These are phyloP conservation scores for Hestina assimilis DNA, from an alignment of 1,140 invertebrate species.

Conservation along the genomic window DNA sequence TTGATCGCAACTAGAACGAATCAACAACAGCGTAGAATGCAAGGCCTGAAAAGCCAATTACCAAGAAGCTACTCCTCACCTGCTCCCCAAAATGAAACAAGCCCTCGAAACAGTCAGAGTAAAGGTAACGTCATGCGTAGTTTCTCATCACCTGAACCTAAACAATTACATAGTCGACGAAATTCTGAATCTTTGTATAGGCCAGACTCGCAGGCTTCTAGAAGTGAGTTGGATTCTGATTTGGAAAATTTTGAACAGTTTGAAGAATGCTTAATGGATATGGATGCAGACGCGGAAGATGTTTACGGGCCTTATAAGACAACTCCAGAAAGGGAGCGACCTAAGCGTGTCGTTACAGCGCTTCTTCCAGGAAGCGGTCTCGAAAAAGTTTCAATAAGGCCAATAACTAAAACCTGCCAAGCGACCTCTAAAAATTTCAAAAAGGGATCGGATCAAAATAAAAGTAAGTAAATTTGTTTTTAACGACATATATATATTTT, in stretches of 20 bases:
- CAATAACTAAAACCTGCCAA: conserved; percentile 41
- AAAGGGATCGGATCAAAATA: conserved; percentile 39
- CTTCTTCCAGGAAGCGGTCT: conserved; percentile 63
- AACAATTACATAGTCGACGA: conserved; percentile 41
- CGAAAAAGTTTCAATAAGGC: conserved; percentile 55
- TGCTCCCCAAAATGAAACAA: conserved; percentile 43
- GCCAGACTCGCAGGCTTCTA: conserved; percentile 52
- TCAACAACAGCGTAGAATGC: conserved; percentile 57
- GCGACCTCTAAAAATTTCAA: conserved; percentile 44
- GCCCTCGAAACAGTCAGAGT: conserved; percentile 25
- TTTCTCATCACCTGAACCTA: conserved; percentile 63
- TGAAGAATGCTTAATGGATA: conserved; percentile 66
- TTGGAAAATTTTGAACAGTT: conserved; percentile 66
- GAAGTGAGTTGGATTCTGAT: conserved; percentile 66
- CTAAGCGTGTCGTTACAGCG: conserved; percentile 55
- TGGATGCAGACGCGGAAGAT: conserved; percentile 62
- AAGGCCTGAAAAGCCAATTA: conserved; percentile 44
- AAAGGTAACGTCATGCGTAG: conserved; percentile 56
- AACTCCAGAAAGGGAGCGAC: conserved; percentile 52
- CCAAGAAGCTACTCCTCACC: conserved; percentile 66
- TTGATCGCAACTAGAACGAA: conserved; percentile 62
- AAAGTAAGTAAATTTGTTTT: conserved; percentile 35
- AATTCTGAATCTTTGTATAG: conserved; percentile 54
- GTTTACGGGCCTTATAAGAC: conserved; percentile 42
- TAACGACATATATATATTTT: not conserved